Evolutionary conservation across 2,113 vertebrate genomes (phyloP).

Genomic region (Rhinolophus ferrumequinum): DNA sequence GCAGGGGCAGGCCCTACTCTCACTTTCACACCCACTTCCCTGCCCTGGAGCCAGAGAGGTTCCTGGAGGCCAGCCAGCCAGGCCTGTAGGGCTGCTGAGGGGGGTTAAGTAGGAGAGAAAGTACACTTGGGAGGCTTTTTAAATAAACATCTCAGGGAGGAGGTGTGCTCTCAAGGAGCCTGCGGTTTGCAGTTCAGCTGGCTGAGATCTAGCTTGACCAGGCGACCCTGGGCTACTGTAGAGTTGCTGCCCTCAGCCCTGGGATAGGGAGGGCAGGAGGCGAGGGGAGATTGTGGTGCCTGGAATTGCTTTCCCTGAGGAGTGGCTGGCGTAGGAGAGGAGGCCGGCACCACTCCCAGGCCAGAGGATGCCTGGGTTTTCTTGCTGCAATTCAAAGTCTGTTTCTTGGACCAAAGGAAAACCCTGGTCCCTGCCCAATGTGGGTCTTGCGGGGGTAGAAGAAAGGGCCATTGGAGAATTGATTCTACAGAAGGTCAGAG

Average conservation of each 20-base stretch:
- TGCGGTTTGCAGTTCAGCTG: constrained; percentile 26
- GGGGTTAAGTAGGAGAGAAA: background rate
- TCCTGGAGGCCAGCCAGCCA: constrained; percentile 58
- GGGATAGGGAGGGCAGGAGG: background rate
- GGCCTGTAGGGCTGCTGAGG: background rate
- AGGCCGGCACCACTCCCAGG: background rate
- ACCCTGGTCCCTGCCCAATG: background rate
- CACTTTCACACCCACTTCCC: constrained; percentile 60
- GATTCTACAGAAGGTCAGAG: background rate
- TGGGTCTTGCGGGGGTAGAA: background rate
- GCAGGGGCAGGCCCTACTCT: constrained; percentile 63
- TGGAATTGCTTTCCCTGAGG: background rate
- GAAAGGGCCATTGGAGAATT: background rate
- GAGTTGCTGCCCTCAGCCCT: background rate
- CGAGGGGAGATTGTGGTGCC: no score
- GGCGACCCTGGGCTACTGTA: background rate
- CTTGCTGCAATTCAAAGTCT: background rate
- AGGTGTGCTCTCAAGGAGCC: constrained; percentile 41
- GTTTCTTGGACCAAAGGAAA: background rate
- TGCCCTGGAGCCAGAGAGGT: constrained; percentile 33
- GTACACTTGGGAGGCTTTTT: constrained; percentile 44
- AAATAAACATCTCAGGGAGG: constrained; percentile 59
- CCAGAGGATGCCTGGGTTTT: background rate
- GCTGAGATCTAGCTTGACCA: background rate
- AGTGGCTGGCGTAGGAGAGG: background rate